phyloP scores from a whole-genome alignment of 1,140 invertebrate species.

The Zaprionus davidi region DNA sequence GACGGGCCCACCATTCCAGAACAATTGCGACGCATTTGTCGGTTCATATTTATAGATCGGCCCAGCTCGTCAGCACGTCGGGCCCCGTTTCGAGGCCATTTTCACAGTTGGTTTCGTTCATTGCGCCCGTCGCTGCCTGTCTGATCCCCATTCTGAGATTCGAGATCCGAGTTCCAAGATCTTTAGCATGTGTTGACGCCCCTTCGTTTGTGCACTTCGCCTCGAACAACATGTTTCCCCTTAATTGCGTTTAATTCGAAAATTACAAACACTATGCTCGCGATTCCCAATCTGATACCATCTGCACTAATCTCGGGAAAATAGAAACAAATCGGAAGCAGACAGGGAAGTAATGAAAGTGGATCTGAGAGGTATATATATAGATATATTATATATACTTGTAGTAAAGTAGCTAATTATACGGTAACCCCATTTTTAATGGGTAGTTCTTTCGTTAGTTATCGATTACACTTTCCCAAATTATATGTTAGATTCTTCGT shows the following conservation, averaged over 20 bases:
- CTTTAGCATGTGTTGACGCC: constrained; percentile 50
- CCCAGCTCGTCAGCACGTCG: constrained; percentile 12
- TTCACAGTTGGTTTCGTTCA: constrained; percentile 74
- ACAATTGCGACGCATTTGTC: constrained; percentile 49
- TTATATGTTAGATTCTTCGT: too few relatives aligned
- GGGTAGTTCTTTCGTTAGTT: too few relatives aligned
- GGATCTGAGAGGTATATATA: not conserved
- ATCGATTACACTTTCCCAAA: too few relatives aligned
- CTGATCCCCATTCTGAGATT: not conserved
- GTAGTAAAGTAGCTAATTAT: too few relatives aligned
- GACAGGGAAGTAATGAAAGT: not conserved
- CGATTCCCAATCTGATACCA: constrained; percentile 13
- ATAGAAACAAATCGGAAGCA: not conserved
- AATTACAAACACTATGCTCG: constrained; percentile 25
- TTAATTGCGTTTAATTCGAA: constrained; percentile 52
- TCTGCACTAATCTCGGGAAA: not conserved
- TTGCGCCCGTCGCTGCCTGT: constrained; percentile 6
- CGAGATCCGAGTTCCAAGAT: constrained; percentile 12
- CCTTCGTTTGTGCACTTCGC: constrained; percentile 16
- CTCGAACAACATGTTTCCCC: constrained; percentile 35
- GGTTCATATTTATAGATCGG: constrained; percentile 62
- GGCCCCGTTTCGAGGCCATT: constrained; percentile 43
- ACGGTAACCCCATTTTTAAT: too few relatives aligned
- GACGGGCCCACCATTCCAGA: constrained; percentile 30
- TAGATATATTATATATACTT: not conserved